Base-by-base conservation (phyloP, 2,797 vertebrate genomes). In the Holocentrus rufus region DNA sequence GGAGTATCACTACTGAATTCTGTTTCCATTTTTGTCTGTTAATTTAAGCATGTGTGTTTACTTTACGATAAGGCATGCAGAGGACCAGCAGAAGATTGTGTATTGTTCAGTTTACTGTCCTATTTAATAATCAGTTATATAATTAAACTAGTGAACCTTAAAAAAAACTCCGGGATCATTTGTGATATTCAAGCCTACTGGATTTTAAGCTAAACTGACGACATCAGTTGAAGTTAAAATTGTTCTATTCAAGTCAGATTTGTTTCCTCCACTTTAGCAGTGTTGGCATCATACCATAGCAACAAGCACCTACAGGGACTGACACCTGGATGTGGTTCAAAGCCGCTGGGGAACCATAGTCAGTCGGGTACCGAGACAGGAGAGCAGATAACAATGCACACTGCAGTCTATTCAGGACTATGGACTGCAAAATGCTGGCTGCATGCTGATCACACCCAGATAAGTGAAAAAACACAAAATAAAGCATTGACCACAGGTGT, bases 321-420 rank as follows among this genome's bases (percentile, higher is more conserved):
- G 84, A 83, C 92, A 93, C 89, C 91, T 92, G 89, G 85, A 74
- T 46, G 49, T 74, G 88, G 89, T 92, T 92, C 88, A 93, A 92
- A 92, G 88, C 65, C 56, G 20, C 27, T 58, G 36, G 49, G 65
- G 84, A 85, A 72, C 74, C 64, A 69, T 69, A 90, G 81, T n/a
- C 80, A 89, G 86, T 76, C 77, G 80, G 55, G 82, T 83, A 88
- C 82, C 90, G 83, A 91, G 81, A 89, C 82, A 83, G 81, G 85
- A 72, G 80, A 73, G 6, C 79, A 88, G 88, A 93, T 88, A 91
- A 92, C 87, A 89, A 83, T 85, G 62, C 79, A 87, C 77, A 87
- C 84, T 83, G 72, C 72, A 91, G 85, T 92, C 93, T 93, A 91
- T 93, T 94, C 91, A 94, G 10, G 82, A 69, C 74, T 89, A 90